phyloP scores from a whole-genome alignment of 2,888 invertebrate species.

The Cistogaster globosa region DNA sequence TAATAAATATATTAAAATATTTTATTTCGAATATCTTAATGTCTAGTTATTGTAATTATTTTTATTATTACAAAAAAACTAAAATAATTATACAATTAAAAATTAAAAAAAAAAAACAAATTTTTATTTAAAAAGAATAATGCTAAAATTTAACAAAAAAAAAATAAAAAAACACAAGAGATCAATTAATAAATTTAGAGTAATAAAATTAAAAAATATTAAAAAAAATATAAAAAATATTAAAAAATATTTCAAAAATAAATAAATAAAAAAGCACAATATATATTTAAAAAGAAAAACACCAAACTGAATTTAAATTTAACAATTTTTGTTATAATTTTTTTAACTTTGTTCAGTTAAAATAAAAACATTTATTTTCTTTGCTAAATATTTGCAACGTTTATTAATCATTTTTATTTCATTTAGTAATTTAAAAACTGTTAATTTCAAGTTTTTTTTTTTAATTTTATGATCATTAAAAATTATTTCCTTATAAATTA shows the following conservation, averaged over 20 bases:
- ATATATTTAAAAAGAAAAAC: conserved; percentile 54
- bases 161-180: conserved; percentile 55
- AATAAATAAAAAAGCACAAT: conserved; percentile 52
- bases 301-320: conserved; percentile 28
- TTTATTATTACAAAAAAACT: neutral
- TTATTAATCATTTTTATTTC: too few relatives aligned
- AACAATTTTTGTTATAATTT: neutral
- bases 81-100: too few relatives aligned
- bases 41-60: conserved; percentile 64
- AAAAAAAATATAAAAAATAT: too few relatives aligned
- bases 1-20: neutral
- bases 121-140: conserved; percentile 54
- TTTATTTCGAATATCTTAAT: conserved; percentile 51
- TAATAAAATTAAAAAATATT: conserved; percentile 71
- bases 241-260: conserved; percentile 70
- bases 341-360: neutral
- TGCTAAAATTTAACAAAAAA: conserved; percentile 36
- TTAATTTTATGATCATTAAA: too few relatives aligned
- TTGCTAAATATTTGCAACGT: neutral
- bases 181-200: conserved; percentile 67
- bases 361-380: neutral
- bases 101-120: conserved; percentile 14
- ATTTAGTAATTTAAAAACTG: too few relatives aligned
- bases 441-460: too few relatives aligned
- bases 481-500: too few relatives aligned